phyloP scores from a whole-genome alignment of 1,140 invertebrate genomes.

The Plectrocnemia conspersa region DNA sequence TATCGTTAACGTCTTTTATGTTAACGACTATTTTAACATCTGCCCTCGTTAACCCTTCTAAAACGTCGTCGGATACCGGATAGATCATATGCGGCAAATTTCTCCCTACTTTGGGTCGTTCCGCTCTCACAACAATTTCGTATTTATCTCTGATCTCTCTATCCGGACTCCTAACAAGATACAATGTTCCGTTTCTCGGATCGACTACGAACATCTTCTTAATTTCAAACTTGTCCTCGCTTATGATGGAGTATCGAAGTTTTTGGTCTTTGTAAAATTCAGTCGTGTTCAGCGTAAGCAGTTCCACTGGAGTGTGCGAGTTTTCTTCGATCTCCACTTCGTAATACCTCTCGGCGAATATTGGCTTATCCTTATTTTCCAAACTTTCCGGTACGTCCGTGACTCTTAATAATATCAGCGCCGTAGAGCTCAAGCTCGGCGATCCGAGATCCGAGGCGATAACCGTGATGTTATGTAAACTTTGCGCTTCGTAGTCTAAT shows the following conservation, averaged over 20 bases:
- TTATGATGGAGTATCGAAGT: conserved; percentile 56
- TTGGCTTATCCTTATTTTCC: conserved; percentile 50
- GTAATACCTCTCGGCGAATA: conserved; percentile 70
- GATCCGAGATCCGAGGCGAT: conserved; percentile 79
- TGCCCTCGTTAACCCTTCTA: conserved; percentile 59
- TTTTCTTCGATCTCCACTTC: conserved; percentile 76
- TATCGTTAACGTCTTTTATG: conserved; percentile 78
- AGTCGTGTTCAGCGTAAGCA: conserved; percentile 66
- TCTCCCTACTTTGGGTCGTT: conserved; percentile 59
- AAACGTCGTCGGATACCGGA: conserved; percentile 62
- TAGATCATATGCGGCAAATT: conserved; percentile 68
- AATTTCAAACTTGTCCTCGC: conserved; percentile 52
- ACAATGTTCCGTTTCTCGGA: conserved; percentile 66
- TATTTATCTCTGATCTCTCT: conserved; percentile 61
- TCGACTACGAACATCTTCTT: conserved; percentile 63
- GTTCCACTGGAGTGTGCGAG: conserved; percentile 60
- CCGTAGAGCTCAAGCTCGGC: conserved; percentile 72
- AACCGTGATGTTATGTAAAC: conserved; percentile 68
- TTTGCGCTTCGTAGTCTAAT: conserved; percentile 67
- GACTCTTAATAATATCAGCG: conserved; percentile 64
- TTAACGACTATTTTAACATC: conserved; percentile 65
- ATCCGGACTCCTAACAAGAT: conserved; percentile 63
- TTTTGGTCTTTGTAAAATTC: conserved; percentile 55
- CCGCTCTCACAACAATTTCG: conserved; percentile 64
- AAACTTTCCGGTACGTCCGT: conserved; percentile 60